Evolutionary conservation across 1,140 invertebrate genomes (phyloP), one percentile per base, ranked within the genome.

Genomic region (Druon quercuslanigerum): DNA sequence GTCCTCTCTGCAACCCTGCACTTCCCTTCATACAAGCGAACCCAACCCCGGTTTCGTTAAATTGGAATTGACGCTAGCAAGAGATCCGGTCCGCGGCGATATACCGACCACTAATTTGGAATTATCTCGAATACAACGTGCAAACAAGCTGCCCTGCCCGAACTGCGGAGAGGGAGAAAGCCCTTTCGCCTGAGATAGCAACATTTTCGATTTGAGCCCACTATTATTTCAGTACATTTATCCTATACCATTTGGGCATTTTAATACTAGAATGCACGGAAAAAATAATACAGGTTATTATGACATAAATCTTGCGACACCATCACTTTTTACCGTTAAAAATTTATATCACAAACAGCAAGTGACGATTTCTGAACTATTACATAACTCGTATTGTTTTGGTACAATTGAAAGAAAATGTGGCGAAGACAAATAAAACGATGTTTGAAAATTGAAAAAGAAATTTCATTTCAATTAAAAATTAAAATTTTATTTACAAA

Each of bases 61-160:
- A 66, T 66, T 66, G 60, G 60, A 66, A 66, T 66, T 66, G 60
- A 66, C 60, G 60, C 60, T 40, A 33, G 60, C 60, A 66, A 66
- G 60, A 66, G 60, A 66, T 66, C 25, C 60, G 60, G 60, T 66
- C 60, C 25, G n/a, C 25, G 25, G 60, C 60, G 25, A 66, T 40
- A 66, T 66, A 66, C 60, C 33, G 60, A 46, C 60, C 60, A 66
- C 60, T 66, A 66, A 66, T 66, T 66, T 66, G 25, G 25, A 66
- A 66, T 66, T 66, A 66, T 66, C 60, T 66, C 60, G 60, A 66
- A 66, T 66, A 66, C 60, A 66, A 0, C 25, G 60, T 40, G 14
- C 60, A 40, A 66, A 66, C 60, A 66, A 66, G 60, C 19, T 40
- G 20, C 56, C 56, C 56, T 20, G 4, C 2, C 19, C 19, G 25